Conservation (phyloP, 2,797 vertebrate genomes). For the Muscicapa striata region DNA sequence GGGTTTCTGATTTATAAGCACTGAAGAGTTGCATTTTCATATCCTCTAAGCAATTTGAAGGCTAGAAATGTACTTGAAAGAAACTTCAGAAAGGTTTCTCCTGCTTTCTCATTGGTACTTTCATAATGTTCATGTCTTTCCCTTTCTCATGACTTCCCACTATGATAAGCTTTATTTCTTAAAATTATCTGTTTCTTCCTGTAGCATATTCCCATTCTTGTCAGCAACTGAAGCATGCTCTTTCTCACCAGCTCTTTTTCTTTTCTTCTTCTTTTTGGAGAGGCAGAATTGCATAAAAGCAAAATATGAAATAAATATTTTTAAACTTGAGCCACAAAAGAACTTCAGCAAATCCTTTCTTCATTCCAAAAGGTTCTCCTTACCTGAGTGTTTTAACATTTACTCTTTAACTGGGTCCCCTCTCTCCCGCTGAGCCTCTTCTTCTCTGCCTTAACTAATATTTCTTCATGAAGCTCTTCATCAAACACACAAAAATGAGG, state of each 20-base stretch:
- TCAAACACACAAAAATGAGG: background rate
- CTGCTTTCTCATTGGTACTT: background rate
- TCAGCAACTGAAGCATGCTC: background rate
- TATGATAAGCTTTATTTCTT: constrained; percentile 5
- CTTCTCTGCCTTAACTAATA: background rate
- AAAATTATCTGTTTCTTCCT: background rate
- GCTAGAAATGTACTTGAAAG: background rate
- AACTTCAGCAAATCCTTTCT: background rate
- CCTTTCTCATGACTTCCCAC: background rate
- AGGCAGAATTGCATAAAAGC: background rate
- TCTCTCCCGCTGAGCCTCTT: background rate
- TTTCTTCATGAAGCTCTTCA: background rate
- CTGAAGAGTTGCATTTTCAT: background rate
- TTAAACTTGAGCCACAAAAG: background rate
- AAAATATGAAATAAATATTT: background rate
- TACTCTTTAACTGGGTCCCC: background rate
- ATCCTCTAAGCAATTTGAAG: background rate
- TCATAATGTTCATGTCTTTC: background rate
- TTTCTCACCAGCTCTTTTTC: background rate
- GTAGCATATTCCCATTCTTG: background rate
- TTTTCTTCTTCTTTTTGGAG: background rate
- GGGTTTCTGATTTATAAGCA: background rate
- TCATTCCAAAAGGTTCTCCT: background rate
- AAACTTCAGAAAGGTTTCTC: background rate
- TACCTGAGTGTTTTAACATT: background rate